These are phyloP conservation scores for Corbicula japonica DNA, from an alignment of 2,888 invertebrate genomes.

Conservation along the genomic window DNA sequence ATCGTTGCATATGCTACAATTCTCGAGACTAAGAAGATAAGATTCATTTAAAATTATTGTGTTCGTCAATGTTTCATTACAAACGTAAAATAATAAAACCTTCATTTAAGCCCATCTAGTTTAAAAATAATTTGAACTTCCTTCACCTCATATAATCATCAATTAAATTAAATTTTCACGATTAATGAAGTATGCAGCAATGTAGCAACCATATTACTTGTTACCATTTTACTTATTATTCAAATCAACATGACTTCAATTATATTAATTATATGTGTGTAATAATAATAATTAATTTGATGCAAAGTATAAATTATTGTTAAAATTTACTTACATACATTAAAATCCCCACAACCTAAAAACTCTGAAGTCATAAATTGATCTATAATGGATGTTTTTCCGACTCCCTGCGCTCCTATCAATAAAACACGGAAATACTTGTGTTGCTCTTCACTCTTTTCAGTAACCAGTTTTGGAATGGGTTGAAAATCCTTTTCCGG, in stretches of 20 bases:
- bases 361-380: slow-evolving; percentile 49
- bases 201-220: not conserved
- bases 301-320: not conserved
- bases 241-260: not conserved
- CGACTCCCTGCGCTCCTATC: slow-evolving; percentile 90
- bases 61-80: too few relatives aligned
- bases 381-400: slow-evolving; percentile 87
- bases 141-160: too few relatives aligned
- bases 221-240: not conserved
- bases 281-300: not conserved
- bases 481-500: not conserved
- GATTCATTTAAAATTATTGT: too few relatives aligned
- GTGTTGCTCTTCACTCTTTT: slow-evolving; percentile 13
- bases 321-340: slow-evolving; percentile 28
- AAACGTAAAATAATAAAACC: too few relatives aligned
- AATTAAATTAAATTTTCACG: not conserved
- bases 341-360: slow-evolving; percentile 18
- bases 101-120: too few relatives aligned
- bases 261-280: not conserved
- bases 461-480: slow-evolving; percentile 25
- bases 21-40: too few relatives aligned
- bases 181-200: not conserved
- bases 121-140: too few relatives aligned
- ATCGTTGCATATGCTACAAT: too few relatives aligned
- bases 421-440: slow-evolving; percentile 89